phyloP scores from a whole-genome alignment of 2,797 vertebrate species.

The Triplophysa yarkandensis region DNA sequence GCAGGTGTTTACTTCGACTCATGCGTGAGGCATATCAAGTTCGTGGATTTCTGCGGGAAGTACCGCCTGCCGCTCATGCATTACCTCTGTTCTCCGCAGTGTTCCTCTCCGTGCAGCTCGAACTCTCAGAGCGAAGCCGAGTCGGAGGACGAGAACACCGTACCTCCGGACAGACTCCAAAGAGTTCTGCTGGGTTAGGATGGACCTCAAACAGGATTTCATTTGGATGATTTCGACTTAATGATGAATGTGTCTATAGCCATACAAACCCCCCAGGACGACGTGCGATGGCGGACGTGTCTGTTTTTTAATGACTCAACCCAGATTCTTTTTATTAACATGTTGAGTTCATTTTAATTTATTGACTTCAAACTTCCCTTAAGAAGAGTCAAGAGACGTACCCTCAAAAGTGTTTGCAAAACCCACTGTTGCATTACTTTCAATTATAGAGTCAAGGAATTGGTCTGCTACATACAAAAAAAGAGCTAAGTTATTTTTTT shows the following conservation, averaged over 20 bases:
- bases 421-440: slow-evolving; percentile 2
- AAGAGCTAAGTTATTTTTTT: neutral
- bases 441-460: neutral
- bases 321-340: neutral
- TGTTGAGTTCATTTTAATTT: neutral
- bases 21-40: slow-evolving; percentile 97
- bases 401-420: neutral
- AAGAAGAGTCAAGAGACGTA: neutral
- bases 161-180: slow-evolving; percentile 89
- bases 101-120: slow-evolving; percentile 93
- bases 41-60: slow-evolving; percentile 99
- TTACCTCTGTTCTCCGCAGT: slow-evolving; percentile 97
- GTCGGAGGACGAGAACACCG: slow-evolving; percentile 90
- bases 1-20: slow-evolving; percentile 98
- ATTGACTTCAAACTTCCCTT: neutral
- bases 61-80: slow-evolving; percentile 98
- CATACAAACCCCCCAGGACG: neutral
- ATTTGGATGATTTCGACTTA: neutral
- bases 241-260: neutral
- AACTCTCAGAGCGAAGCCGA: slow-evolving; percentile 94
- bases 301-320: neutral
- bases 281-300: too few relatives aligned
- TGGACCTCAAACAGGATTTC: neutral
- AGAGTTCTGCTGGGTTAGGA: slow-evolving; percentile 92
- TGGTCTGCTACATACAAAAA: neutral